Evolutionary conservation across 2,888 invertebrate species (phyloP), one percentile per base, ranked within the genome.

Genomic region (Melanostoma mellinum): DNA sequence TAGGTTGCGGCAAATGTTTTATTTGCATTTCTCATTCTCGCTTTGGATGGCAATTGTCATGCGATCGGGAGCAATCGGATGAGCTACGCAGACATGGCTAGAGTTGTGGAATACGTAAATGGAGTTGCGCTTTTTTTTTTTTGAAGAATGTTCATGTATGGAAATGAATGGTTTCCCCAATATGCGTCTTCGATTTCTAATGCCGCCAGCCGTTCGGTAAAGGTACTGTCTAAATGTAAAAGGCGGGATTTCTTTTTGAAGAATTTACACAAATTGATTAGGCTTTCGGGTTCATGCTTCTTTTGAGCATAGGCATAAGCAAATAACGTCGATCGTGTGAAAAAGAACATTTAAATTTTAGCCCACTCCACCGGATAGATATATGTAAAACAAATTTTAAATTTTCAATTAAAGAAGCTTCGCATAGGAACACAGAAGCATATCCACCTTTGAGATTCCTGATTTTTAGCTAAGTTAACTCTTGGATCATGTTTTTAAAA

Each of bases 1-100:
- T 46, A 38, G 42, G 53, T 60, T 67, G 76, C 76, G 32, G 44
- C 55, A n/a, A 55, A 71, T 50, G 71, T 42, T 42, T 60, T 35
- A 75, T 61, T 61, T 61, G 20, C 61, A 46, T 61, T 80, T 76
- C 77, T 77, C 68, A 82, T 81, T 76, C 56, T 72, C 50, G 69
- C 52, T 77, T 73, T 68, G 68, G 56, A 3, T 20, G 63, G 48
- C 9, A 61, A 82, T 77, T 63, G 46, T 73, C 81, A 82, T 82
- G 81, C 77, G 67, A 82, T 82, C 77, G 77, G 55, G 63, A 69
- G 69, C 75, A 69, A 53, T 71, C 53, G 60, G 48, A 76, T 67
- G 53, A 71, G 52, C 40, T 52, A 63, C 42, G 56, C 61, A 53
- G 42, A 38, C 30, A 33, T 9, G 38, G 38, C 44, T 33, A 20